These are phyloP conservation scores for Pollenia angustigena DNA, from an alignment of 2,888 invertebrate genomes.

Conservation along the genomic window DNA sequence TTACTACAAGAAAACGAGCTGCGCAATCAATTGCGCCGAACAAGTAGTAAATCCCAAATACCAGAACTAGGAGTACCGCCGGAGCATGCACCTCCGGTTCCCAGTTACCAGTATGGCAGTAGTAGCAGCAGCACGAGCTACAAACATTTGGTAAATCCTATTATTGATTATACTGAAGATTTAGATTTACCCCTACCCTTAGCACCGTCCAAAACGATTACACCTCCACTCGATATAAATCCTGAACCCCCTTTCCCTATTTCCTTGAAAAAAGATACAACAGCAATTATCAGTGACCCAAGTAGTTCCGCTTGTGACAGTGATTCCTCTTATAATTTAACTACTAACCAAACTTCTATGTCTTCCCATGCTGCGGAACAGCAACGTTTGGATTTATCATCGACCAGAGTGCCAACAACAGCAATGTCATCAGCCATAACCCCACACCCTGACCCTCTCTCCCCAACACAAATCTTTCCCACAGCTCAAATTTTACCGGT, in stretches of 20 bases:
- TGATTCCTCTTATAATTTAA: slow-evolving; percentile 72
- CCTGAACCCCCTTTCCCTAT: not conserved
- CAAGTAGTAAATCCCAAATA: slow-evolving; percentile 69
- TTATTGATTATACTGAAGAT: slow-evolving; percentile 80
- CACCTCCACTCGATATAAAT: slow-evolving; percentile 2
- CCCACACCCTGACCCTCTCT: slow-evolving; percentile 76
- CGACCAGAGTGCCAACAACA: slow-evolving; percentile 58
- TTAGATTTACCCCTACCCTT: slow-evolving; percentile 79
- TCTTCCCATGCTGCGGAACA: slow-evolving; percentile 75
- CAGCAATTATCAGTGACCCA: slow-evolving; percentile 69
- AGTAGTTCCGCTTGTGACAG: slow-evolving; percentile 74
- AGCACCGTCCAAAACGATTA: slow-evolving; percentile 73
- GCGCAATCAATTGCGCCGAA: slow-evolving; percentile 80
- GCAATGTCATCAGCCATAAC: slow-evolving; percentile 63
- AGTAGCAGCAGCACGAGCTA: slow-evolving; percentile 70
- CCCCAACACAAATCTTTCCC: slow-evolving; percentile 83
- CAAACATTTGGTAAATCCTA: slow-evolving; percentile 83
- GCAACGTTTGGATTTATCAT: slow-evolving; percentile 73
- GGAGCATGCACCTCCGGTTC: slow-evolving; percentile 79
- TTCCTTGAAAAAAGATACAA: slow-evolving; percentile 45
- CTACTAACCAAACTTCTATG: slow-evolving; percentile 74
- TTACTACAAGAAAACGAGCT: slow-evolving; percentile 83
- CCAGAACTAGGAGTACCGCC: slow-evolving; percentile 77
- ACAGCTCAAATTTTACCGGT: slow-evolving; percentile 84
- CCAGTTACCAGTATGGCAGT: slow-evolving; percentile 70